Conservation (phyloP, 2,888 invertebrate genomes). For the Hirtodrosophila trivittata region DNA sequence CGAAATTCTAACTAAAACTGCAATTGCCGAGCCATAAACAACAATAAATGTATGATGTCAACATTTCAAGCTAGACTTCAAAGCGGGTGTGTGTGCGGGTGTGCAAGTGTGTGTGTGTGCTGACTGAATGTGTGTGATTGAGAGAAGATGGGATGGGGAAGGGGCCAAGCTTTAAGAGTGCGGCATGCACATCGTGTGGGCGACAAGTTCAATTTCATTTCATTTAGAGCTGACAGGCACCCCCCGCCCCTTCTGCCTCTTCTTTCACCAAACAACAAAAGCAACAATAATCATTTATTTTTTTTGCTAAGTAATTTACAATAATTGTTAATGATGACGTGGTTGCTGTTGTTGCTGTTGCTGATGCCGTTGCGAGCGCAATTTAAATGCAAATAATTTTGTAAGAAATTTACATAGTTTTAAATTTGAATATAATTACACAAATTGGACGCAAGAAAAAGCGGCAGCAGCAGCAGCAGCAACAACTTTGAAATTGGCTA, state of each 20-base stretch:
- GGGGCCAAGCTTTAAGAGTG: not conserved
- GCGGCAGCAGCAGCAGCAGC: constrained; percentile 13
- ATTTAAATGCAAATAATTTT: constrained; percentile 77
- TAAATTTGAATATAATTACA: constrained; percentile 79
- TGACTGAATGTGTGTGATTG: not conserved
- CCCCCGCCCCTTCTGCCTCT: constrained; percentile 11
- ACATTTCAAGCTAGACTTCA: constrained; percentile 34
- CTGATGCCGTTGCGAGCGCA: constrained; percentile 38
- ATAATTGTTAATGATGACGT: constrained; percentile 69
- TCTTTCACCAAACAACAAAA: not conserved
- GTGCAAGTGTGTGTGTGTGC: not conserved
- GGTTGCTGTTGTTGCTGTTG: constrained; percentile 25
- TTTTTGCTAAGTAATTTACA: constrained; percentile 67
- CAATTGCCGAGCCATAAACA: constrained; percentile 46
- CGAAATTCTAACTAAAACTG: constrained; percentile 56
- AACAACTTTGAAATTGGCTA: constrained; percentile 49
- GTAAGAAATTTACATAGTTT: constrained; percentile 72
- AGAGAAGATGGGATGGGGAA: constrained; percentile 1
- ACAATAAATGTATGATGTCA: constrained; percentile 71
- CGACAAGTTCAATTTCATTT: constrained; percentile 71
- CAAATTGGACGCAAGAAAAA: constrained; percentile 64
- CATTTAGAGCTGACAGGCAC: constrained; percentile 48
- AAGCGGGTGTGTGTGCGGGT: not conserved
- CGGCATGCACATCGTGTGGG: constrained; percentile 50
- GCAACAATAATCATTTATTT: constrained; percentile 7